Percentiles rank a stretch among this genome's conserved stretches.
These are phyloP conservation scores for Dromaius novaehollandiae DNA, from an alignment of 2,113 vertebrate genomes.

Conservation along the genomic window DNA sequence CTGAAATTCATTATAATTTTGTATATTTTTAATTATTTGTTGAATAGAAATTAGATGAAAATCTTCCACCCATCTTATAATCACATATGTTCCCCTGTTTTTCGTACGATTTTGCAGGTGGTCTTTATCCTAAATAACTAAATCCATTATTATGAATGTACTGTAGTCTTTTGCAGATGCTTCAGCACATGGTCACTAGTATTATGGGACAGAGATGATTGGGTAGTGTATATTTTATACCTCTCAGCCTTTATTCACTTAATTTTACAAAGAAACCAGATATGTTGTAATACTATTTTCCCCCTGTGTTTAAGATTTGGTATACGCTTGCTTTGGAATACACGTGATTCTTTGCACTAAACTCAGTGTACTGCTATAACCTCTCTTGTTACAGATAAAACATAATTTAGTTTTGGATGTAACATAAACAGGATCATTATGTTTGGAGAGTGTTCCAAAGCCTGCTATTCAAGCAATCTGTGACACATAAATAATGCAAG, in stretches of 20 bases:
- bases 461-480: constrained; percentile 82
- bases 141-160: neutral
- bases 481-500: constrained; percentile 90
- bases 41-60: neutral
- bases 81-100: neutral
- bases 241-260: neutral
- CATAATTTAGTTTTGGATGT: constrained; percentile 64
- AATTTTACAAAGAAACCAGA: neutral
- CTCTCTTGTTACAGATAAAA: constrained; percentile 59
- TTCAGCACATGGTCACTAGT: neutral
- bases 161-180: neutral
- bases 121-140: neutral
- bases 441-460: constrained; percentile 69
- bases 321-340: constrained; percentile 4
- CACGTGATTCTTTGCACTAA: constrained; percentile 11
- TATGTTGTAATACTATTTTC: neutral
- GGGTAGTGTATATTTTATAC: neutral
- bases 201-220: neutral
- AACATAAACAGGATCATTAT: constrained; percentile 75
- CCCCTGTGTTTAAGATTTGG: neutral
- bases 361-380: neutral
- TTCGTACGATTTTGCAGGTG: neutral
- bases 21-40: neutral
- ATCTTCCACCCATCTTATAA: neutral
- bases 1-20: neutral